Evolutionary conservation across 2,113 vertebrate genomes (phyloP).

Genomic region (Redunca redunca): DNA sequence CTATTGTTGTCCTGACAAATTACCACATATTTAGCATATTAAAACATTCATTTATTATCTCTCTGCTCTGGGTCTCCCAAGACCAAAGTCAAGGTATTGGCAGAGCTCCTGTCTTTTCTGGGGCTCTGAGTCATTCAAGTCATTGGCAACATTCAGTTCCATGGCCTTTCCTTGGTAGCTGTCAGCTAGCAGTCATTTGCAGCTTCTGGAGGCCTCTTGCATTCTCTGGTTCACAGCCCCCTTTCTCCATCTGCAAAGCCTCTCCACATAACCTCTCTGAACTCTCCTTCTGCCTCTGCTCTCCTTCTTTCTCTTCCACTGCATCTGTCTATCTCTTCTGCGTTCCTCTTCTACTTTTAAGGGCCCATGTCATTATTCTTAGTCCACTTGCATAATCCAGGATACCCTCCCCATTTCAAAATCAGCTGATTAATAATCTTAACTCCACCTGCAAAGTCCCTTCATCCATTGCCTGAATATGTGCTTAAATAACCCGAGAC

Average conservation of each 20-base stretch:
- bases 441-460: not conserved
- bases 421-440: not conserved
- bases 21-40: not conserved
- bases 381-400: not conserved
- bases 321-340: not conserved
- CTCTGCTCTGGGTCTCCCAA: not conserved
- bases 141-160: not conserved
- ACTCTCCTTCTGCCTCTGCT: not conserved
- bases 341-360: not conserved
- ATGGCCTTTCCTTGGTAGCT: not conserved
- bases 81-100: slow-evolving; percentile 12
- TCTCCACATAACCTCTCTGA: not conserved
- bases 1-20: not conserved
- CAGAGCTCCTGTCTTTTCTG: not conserved
- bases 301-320: not conserved
- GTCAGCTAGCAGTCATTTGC: not conserved
- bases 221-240: not conserved
- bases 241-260: not conserved
- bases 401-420: not conserved
- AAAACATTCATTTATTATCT: not conserved
- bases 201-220: not conserved
- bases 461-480: not conserved
- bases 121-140: not conserved
- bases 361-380: not conserved
- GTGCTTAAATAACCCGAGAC: not conserved